Evolutionary conservation across 2,113 vertebrate species (phyloP).

Genomic region (Chaenogobius annularis): DNA sequence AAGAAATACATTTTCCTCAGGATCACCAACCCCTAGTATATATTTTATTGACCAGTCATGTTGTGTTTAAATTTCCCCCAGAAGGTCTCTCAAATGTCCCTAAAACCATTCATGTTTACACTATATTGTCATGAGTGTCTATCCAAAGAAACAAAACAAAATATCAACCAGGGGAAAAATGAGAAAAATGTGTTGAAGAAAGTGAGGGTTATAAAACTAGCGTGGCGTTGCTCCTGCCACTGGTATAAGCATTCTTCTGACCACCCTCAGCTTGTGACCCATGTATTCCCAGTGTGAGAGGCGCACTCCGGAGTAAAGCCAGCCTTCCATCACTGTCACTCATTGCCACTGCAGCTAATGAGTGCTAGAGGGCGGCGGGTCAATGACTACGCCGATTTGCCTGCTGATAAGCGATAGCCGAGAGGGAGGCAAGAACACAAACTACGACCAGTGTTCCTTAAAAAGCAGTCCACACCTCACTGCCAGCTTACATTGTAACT

Average conservation of each 20-base stretch:
- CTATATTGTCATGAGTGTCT: not conserved
- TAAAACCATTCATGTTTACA: slow-evolving; percentile 41
- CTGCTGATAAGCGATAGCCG: slow-evolving; percentile 73
- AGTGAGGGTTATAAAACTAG: slow-evolving; percentile 34
- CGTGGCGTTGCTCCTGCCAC: slow-evolving; percentile 53
- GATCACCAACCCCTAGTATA: too few species aligned
- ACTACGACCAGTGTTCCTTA: slow-evolving; percentile 24
- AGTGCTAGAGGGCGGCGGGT: slow-evolving; percentile 65
- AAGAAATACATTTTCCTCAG: too few species aligned
- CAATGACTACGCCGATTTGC: slow-evolving; percentile 78
- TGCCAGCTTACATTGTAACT: not conserved
- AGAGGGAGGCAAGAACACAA: slow-evolving; percentile 36
- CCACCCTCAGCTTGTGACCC: slow-evolving; percentile 67
- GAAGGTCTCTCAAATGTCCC: slow-evolving; percentile 43
- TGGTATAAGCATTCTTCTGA: slow-evolving; percentile 59
- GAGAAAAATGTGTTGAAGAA: slow-evolving; percentile 26
- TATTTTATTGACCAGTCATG: slow-evolving; percentile 7
- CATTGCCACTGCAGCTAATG: slow-evolving; percentile 62
- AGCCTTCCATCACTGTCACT: slow-evolving; percentile 74
- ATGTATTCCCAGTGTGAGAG: slow-evolving; percentile 53
- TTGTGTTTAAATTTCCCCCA: slow-evolving; percentile 12
- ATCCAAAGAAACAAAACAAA: slow-evolving; percentile 56
- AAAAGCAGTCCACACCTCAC: not conserved
- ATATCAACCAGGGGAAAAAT: slow-evolving; percentile 38
- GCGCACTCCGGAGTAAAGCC: slow-evolving; percentile 51